Conservation (phyloP, 2,797 vertebrate species). For the Pelobates cultripes region DNA sequence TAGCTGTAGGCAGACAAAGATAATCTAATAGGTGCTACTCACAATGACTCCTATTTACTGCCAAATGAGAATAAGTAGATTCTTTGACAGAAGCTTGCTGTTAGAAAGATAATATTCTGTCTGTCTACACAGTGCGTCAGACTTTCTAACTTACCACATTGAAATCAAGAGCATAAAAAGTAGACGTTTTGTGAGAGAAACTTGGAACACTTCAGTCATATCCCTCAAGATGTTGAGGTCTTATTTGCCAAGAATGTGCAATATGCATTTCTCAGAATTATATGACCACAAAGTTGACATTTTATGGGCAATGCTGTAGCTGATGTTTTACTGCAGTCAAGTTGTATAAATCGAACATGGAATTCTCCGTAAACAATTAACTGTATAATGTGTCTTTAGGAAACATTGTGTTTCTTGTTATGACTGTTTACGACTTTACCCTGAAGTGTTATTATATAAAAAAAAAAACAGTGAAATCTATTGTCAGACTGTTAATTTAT, state of each 20-base stretch:
- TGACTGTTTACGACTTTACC: constrained; percentile 19
- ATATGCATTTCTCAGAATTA: constrained; percentile 49
- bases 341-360: constrained; percentile 15
- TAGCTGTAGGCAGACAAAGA: not conserved
- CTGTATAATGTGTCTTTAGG: constrained; percentile 24
- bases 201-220: constrained; percentile 25
- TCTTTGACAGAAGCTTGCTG: not conserved
- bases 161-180: constrained; percentile 26
- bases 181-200: constrained; percentile 33
- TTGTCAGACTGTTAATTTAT: no score
- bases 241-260: constrained; percentile 49
- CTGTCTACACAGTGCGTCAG: constrained; percentile 4
- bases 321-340: constrained; percentile 38
- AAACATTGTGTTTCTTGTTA: constrained; percentile 13
- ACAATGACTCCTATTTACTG: not conserved
- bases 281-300: constrained; percentile 43
- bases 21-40: not conserved
- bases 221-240: constrained; percentile 30
- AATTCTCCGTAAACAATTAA: not conserved
- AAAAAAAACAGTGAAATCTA: no score
- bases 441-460: not conserved
- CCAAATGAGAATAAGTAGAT: not conserved
- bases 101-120: constrained; percentile 2
- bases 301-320: constrained; percentile 48
- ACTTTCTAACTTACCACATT: constrained; percentile 21